Percentiles rank a stretch among this genome's conserved stretches.
These are phyloP conservation scores for Melinaea marsaeus DNA, from an alignment of 2,888 invertebrate species.

Conservation along the genomic window DNA sequence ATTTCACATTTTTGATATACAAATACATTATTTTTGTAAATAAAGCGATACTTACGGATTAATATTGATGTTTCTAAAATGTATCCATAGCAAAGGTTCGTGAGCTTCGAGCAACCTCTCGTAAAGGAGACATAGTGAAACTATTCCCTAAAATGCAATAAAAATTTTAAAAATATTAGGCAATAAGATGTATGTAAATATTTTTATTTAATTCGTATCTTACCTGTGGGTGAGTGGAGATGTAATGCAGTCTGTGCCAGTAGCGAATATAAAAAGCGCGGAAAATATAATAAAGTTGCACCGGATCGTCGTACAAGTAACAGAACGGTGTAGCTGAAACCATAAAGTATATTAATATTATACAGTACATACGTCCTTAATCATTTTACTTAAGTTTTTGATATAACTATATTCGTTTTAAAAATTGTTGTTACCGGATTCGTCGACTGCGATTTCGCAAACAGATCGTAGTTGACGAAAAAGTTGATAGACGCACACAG, in stretches of 20 bases:
- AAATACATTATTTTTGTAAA: background rate
- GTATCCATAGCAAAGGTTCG: slow-evolving; percentile 94
- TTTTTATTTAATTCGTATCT: background rate
- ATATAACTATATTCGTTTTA: too few species aligned
- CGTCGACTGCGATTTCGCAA: too few species aligned
- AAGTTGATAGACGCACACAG: too few species aligned
- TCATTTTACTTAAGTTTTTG: background rate
- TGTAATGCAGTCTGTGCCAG: slow-evolving; percentile 94
- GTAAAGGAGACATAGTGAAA: slow-evolving; percentile 92
- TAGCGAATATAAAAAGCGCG: slow-evolving; percentile 93
- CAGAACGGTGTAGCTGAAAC: slow-evolving; percentile 95
- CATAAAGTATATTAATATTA: background rate
- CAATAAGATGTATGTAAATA: background rate
- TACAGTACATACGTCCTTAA: too few species aligned
- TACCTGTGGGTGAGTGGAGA: slow-evolving; percentile 93
- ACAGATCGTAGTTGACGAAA: too few species aligned
- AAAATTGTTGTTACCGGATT: too few species aligned
- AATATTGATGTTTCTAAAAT: slow-evolving; percentile 91
- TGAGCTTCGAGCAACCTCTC: slow-evolving; percentile 93
- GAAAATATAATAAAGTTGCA: slow-evolving; percentile 92
- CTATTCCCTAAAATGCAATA: slow-evolving; percentile 81
- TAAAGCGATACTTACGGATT: slow-evolving; percentile 86
- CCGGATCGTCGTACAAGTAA: slow-evolving; percentile 93
- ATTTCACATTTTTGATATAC: background rate
- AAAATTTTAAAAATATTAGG: slow-evolving; percentile 7